Conservation (phyloP, 2,113 vertebrate species). For the Anser brachyrhynchus region DNA sequence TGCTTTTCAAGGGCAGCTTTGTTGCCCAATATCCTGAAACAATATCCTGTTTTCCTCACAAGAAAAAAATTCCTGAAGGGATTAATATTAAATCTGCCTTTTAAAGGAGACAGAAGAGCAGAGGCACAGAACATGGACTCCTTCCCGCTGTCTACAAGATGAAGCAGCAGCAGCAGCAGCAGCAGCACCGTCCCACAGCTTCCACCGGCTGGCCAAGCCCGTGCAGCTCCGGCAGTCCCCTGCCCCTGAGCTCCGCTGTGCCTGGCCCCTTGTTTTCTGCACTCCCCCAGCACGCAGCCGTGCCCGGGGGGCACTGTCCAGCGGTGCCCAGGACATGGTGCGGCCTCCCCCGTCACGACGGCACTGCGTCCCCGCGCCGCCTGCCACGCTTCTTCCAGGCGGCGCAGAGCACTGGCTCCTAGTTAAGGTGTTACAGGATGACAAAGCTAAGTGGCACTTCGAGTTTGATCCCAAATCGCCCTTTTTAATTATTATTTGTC, state of each 20-base stretch:
- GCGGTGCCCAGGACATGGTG: neutral
- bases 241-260: neutral
- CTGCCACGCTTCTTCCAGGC: neutral
- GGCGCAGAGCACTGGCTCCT: neutral
- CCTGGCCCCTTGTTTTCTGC: neutral
- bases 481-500: neutral
- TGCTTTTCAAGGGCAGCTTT: conserved; percentile 59
- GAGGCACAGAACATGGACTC: neutral
- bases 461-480: neutral
- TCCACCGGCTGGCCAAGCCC: neutral
- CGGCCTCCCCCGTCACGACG: neutral
- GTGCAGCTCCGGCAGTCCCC: neutral
- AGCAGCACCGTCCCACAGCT: neutral
- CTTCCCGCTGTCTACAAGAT: neutral
- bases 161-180: neutral
- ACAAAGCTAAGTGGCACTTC: neutral
- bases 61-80: conserved; percentile 55
- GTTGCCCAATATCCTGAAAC: conserved; percentile 63
- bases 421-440: neutral
- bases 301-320: neutral
- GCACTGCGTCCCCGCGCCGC: neutral
- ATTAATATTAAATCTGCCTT: conserved; percentile 62
- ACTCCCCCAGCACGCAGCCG: neutral
- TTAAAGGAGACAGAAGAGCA: conserved; percentile 23
- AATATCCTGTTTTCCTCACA: conserved; percentile 64